Conservation (phyloP, 2,888 invertebrate species). For the Ethmia dodecea region DNA sequence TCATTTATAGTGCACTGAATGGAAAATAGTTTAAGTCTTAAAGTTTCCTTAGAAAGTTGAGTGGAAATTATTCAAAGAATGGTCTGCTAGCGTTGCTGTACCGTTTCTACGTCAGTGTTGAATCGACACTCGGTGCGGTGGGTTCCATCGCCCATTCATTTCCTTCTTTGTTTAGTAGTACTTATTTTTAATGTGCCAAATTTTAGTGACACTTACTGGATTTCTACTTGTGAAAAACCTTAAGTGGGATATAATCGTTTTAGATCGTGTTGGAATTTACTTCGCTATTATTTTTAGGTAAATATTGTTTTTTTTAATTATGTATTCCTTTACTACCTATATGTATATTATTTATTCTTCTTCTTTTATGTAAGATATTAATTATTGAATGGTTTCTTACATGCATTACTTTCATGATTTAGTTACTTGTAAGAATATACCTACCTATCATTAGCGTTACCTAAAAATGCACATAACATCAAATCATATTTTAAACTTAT, state of each 20-base stretch:
- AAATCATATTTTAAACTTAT: too few species aligned
- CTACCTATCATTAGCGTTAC: too few species aligned
- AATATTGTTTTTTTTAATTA: neutral
- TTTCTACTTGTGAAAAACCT: conserved; percentile 10
- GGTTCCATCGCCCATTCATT: conserved; percentile 30
- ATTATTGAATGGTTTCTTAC: too few species aligned
- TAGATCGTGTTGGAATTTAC: conserved; percentile 3
- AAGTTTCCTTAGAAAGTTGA: conserved; percentile 25
- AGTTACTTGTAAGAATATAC: too few species aligned
- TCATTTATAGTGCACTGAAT: conserved; percentile 15
- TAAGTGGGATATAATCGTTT: conserved; percentile 6
- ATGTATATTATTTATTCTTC: too few species aligned
- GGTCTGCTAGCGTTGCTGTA: conserved; percentile 1
- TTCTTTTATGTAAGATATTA: too few species aligned
- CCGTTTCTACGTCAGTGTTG: conserved; percentile 43
- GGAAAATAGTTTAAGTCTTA: conserved; percentile 1
- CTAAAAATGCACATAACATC: too few species aligned
- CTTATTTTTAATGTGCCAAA: conserved; percentile 18
- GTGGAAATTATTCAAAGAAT: conserved; percentile 14
- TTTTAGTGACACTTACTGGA: conserved; percentile 16
- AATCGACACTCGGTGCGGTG: conserved; percentile 55
- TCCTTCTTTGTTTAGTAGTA: conserved; percentile 8
- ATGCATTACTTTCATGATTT: too few species aligned
- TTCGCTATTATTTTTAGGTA: neutral
- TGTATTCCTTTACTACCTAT: too few species aligned